Evolutionary conservation across 2,113 vertebrate genomes (phyloP).

Genomic region (Entelurus aequoreus): DNA sequence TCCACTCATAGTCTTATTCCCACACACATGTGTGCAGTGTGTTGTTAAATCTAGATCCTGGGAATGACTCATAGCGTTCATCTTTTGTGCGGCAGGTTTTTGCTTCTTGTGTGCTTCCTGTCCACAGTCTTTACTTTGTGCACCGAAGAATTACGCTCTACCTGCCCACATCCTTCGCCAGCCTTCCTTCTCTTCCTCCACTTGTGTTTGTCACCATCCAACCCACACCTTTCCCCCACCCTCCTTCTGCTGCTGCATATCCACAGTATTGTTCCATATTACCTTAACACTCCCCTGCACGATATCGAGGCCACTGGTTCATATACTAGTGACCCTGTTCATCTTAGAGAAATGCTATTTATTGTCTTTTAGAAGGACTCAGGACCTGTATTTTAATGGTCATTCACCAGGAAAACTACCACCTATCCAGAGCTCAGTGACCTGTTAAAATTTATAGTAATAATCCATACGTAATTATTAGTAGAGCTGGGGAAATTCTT

Average conservation of each 20-base stretch:
- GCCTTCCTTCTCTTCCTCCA: constrained; percentile 50
- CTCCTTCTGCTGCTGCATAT: constrained; percentile 17
- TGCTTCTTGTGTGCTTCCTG: constrained; percentile 40
- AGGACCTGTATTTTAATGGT: not conserved
- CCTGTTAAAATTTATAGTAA: not conserved
- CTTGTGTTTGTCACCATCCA: constrained; percentile 52
- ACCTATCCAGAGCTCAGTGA: not conserved
- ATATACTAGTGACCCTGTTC: constrained; percentile 13
- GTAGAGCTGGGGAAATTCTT: too few species aligned
- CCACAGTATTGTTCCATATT: constrained; percentile 20
- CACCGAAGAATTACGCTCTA: constrained; percentile 28
- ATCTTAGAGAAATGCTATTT: constrained; percentile 6
- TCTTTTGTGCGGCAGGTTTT: constrained; percentile 44
- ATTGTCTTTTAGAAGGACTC: constrained; percentile 1
- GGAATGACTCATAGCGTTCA: constrained; percentile 48
- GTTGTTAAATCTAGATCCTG: constrained; percentile 35
- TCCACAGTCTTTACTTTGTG: constrained; percentile 40
- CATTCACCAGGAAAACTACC: not conserved
- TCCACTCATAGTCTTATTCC: constrained; percentile 32
- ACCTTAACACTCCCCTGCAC: constrained; percentile 20
- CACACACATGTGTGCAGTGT: constrained; percentile 7
- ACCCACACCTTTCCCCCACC: constrained; percentile 43
- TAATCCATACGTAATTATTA: too few species aligned
- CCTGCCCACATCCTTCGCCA: constrained; percentile 50
- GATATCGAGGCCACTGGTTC: constrained; percentile 16